A percentile compares a stretch with the other conserved stretches of the same genome.
Evolutionary conservation across 2,888 invertebrate species (phyloP).

Genomic region (Helobdella robusta): DNA sequence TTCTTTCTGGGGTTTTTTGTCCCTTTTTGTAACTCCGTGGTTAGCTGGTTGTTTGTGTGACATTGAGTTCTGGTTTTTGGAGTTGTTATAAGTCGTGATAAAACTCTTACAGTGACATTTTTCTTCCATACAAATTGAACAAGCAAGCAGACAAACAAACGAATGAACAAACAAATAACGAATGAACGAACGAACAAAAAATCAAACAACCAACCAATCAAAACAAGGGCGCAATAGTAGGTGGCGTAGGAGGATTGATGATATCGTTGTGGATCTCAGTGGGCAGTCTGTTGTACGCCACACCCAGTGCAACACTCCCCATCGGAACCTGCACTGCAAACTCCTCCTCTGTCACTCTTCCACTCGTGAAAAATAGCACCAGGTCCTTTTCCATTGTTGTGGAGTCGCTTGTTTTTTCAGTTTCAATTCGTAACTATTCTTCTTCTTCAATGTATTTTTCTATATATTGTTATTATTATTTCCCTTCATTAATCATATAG

Average conservation of each 20-base stretch:
- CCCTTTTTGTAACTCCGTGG: constrained; percentile 30
- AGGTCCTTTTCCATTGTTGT: no score
- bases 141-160: no score
- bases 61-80: background rate
- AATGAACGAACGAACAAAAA: no score
- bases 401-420: no score
- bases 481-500: background rate
- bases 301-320: constrained; percentile 16
- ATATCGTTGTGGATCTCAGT: constrained; percentile 29
- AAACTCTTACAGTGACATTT: no score
- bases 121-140: background rate
- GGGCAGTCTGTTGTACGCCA: constrained; percentile 24
- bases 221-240: constrained; percentile 31
- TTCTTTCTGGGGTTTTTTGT: constrained; percentile 34
- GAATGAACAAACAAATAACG: no score
- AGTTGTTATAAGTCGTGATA: no score
- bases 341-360: no score
- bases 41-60: constrained; percentile 12
- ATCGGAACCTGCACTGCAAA: constrained; percentile 23
- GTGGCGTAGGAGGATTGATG: constrained; percentile 27
- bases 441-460: no score
- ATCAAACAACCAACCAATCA: no score
- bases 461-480: background rate
- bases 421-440: no score
- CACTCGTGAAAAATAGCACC: no score